Evolutionary conservation across 23 tunicate genomes (phyloP), one percentile per base, ranked within the genome.

Genomic region (Pegea sp.): DNA sequence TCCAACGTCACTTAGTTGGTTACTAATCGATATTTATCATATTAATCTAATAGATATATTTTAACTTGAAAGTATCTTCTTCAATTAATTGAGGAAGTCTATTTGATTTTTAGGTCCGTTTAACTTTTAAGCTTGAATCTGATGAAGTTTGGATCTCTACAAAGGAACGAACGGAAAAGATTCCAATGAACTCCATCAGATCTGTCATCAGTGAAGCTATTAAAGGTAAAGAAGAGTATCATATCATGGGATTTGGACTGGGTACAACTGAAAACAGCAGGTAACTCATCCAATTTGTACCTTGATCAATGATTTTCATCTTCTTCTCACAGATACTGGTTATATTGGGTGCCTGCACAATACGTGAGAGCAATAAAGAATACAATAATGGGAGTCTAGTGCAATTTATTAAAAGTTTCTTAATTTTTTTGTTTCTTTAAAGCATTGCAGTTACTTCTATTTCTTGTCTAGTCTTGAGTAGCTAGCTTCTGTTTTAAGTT

Each of bases 221-320:
- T 1, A 50, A 28, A 18, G 70, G 71, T 56, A 68, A 74, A 34
- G 79, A 72, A 49, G 84, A 68, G 25, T 84, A 84, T 42, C 95
- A 84, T 56, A 67, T 84, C 68, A 29, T 84, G 59, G 95, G 68
- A 13, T 38, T 84, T 31, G 78, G 69, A 42, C 60, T 66, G 3
- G 95, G 95, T 2, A 72, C 95, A 28, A 84, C 95, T n/a, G 95
- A 73, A 57, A 70, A 73, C 60, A 84, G 95, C 95, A 84, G 95
- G 95, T 84, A 38, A 13, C 5, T 13, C 8, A 34, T 59, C 11
- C 0, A 26, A 0, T 20, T 8, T 38, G 11, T 38, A 8, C 16
- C 13, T 8, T 16, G 16, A 8, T 11, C 13, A 38, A 38, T 8
- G 11, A 38, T 8, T 16, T 16, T 38, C 46, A 38, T 8, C 11